These are phyloP conservation scores for Parus major DNA, from an alignment of 2,113 vertebrate genomes.

Conservation along the genomic window DNA sequence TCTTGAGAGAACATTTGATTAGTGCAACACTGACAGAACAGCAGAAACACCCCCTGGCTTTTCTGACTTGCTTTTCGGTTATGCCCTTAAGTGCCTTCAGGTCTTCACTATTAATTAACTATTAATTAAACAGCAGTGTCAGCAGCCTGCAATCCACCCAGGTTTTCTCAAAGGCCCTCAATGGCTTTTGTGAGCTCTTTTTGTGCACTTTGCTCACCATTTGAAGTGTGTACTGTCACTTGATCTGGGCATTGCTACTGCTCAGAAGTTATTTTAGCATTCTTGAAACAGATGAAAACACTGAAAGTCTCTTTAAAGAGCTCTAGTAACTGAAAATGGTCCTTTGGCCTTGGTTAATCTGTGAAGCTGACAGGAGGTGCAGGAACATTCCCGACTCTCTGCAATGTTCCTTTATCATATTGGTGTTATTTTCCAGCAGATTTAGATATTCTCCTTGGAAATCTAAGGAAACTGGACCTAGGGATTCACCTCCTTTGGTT, in stretches of 20 bases:
- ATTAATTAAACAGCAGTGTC: neutral
- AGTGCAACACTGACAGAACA: neutral
- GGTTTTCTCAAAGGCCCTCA: neutral
- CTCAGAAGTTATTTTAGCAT: neutral
- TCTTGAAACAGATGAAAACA: neutral
- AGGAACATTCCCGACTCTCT: neutral
- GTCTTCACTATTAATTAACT: neutral
- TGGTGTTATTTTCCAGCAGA: neutral
- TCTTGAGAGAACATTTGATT: neutral
- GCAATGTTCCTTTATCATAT: neutral
- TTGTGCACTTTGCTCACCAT: neutral
- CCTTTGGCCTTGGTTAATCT: neutral
- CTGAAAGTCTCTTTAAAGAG: neutral
- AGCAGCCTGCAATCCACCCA: neutral
- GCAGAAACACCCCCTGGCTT: neutral
- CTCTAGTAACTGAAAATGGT: neutral
- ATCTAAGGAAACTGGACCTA: neutral
- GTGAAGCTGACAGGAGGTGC: neutral
- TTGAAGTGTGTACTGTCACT: neutral
- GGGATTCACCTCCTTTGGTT: neutral
- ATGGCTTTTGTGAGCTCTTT: neutral
- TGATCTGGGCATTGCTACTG: neutral
- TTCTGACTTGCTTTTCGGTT: neutral
- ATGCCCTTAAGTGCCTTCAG: neutral
- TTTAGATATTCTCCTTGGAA: neutral